A percentile compares a stretch with the other conserved stretches of the same genome.
Conservation (phyloP, 2,113 vertebrate genomes). For the Microcebus griseorufus region DNA sequence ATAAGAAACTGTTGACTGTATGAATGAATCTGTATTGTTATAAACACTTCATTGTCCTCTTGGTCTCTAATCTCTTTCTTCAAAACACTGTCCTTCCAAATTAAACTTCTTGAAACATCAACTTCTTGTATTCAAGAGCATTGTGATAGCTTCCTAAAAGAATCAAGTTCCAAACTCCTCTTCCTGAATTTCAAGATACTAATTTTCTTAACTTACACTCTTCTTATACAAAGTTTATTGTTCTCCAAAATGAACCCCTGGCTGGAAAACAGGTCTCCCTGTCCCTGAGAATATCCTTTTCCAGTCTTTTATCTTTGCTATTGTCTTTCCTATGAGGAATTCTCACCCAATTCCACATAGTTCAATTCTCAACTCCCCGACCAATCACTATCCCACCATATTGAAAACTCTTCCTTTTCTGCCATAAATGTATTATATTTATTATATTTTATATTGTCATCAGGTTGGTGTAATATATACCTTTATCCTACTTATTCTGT, state of each 20-base stretch:
- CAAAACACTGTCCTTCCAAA: background rate
- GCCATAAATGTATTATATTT: background rate
- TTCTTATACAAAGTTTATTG: background rate
- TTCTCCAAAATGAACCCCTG: background rate
- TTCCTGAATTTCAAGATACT: background rate
- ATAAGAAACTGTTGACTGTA: background rate
- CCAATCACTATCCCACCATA: background rate
- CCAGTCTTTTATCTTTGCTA: background rate
- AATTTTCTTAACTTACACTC: background rate
- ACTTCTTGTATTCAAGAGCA: background rate
- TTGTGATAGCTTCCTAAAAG: background rate
- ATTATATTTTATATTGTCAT: too few relatives aligned
- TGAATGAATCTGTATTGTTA: background rate
- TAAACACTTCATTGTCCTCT: background rate
- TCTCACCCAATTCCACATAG: background rate
- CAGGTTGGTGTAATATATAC: too few relatives aligned
- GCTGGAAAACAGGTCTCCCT: background rate
- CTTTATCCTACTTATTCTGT: background rate
- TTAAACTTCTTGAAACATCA: slow-evolving; percentile 4
- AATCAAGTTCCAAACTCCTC: background rate
- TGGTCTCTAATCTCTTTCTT: background rate
- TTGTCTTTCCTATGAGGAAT: background rate
- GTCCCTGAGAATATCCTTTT: background rate
- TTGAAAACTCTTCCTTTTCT: background rate
- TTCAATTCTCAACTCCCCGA: background rate